phyloP scores from a whole-genome alignment of 2,888 invertebrate genomes.

The Dichetophora obliterata region DNA sequence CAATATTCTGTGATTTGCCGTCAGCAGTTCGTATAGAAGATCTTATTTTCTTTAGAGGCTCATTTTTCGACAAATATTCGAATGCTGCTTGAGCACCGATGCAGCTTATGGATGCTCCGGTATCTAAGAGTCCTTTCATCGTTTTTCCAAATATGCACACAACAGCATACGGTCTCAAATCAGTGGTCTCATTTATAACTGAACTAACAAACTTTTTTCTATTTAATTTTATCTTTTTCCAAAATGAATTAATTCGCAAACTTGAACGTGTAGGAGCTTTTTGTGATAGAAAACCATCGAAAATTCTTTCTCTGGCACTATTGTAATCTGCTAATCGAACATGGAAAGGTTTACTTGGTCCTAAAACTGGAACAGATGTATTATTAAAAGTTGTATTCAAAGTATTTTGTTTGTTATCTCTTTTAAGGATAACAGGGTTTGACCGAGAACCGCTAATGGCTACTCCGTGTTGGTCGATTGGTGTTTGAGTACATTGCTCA shows the following conservation, averaged over 20 bases:
- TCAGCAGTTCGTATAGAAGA: not conserved
- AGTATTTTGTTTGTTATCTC: no score
- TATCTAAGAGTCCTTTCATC: conserved; percentile 29
- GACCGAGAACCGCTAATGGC: no score
- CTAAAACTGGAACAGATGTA: no score
- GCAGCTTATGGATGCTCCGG: conserved; percentile 32
- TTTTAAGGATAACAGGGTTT: no score
- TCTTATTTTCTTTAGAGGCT: not conserved
- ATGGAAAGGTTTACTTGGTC: conserved; percentile 2
- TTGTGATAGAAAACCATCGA: not conserved
- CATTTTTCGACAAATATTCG: not conserved
- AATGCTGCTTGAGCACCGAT: conserved; percentile 9
- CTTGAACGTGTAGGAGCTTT: conserved; percentile 13
- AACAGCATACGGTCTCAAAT: conserved; percentile 23
- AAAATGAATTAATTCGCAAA: conserved; percentile 14
- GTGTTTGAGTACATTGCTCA: no score
- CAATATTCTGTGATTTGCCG: no score
- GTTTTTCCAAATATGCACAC: conserved; percentile 23
- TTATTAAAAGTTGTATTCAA: no score
- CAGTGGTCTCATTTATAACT: not conserved
- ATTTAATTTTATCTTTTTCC: conserved; percentile 2
- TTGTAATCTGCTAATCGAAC: conserved; percentile 17
- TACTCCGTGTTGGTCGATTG: no score
- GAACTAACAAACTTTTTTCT: conserved; percentile 6
- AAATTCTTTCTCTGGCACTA: not conserved